Evolutionary conservation across 2,888 invertebrate genomes (phyloP).

Genomic region (Lasioglossum pauxillum): DNA sequence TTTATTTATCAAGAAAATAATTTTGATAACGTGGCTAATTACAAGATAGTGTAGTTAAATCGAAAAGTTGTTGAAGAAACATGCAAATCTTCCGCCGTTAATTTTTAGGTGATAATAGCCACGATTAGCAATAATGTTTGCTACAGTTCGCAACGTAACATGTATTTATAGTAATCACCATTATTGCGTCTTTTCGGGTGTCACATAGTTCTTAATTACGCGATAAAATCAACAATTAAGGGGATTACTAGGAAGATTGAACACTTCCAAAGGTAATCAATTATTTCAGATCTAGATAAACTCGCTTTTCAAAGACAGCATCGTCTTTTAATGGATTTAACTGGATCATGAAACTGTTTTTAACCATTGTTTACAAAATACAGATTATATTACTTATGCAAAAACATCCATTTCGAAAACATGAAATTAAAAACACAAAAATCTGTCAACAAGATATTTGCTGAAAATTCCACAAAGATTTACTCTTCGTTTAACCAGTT

Average conservation of each 20-base stretch:
- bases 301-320: not conserved
- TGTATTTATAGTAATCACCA: not conserved
- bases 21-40: not conserved
- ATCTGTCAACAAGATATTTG: not conserved
- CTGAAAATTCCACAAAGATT: not conserved
- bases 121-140: not conserved
- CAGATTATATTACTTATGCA: not conserved
- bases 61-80: not conserved
- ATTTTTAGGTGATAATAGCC: not conserved
- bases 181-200: not conserved
- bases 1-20: not conserved
- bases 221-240: not conserved
- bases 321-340: not conserved
- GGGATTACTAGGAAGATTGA: not conserved
- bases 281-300: conserved; percentile 1
- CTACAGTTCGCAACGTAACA: not conserved
- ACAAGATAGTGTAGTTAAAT: not conserved
- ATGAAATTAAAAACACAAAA: not conserved
- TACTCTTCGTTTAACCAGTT: not conserved
- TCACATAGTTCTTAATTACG: not conserved
- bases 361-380: not conserved
- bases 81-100: not conserved
- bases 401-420: not conserved
- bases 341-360: not conserved
- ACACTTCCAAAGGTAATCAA: not conserved